A percentile compares a stretch with the other conserved stretches of the same genome.
Conservation (phyloP, 2,888 invertebrate species). For the Adineta ricciae region DNA sequence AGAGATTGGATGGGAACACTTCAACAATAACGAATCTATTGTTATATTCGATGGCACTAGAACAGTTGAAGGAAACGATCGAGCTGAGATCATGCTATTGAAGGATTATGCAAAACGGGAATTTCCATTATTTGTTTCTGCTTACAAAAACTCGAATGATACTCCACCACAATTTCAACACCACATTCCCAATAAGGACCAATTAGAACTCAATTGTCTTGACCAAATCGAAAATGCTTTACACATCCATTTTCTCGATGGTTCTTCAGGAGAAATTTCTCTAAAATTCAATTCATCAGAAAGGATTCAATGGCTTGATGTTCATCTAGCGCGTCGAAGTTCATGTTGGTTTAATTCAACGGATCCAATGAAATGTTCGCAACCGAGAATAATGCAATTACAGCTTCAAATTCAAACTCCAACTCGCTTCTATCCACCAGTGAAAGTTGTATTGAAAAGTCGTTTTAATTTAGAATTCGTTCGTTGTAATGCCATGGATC, state of each 20-base stretch:
- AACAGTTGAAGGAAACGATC: neutral
- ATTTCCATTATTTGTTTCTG: neutral
- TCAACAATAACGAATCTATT: neutral
- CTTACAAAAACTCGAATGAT: neutral
- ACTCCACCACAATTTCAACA: neutral
- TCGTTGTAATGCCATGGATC: neutral
- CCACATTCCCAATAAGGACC: neutral
- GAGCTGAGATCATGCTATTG: neutral
- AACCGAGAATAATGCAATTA: neutral
- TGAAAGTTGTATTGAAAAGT: neutral
- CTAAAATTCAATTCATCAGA: neutral
- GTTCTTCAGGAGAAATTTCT: neutral
- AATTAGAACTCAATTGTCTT: neutral
- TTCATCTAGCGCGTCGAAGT: neutral
- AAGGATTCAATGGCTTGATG: neutral
- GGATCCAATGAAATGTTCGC: neutral
- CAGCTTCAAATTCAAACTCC: neutral
- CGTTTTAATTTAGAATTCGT: neutral
- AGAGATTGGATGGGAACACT: neutral
- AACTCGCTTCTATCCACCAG: neutral
- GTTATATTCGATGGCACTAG: neutral
- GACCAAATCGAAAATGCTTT: neutral
- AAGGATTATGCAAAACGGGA: neutral
- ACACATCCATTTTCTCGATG: neutral
- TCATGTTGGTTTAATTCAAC: neutral